Base-by-base conservation (phyloP, 2,888 invertebrate genomes). In the Hyppa rectilinea region DNA sequence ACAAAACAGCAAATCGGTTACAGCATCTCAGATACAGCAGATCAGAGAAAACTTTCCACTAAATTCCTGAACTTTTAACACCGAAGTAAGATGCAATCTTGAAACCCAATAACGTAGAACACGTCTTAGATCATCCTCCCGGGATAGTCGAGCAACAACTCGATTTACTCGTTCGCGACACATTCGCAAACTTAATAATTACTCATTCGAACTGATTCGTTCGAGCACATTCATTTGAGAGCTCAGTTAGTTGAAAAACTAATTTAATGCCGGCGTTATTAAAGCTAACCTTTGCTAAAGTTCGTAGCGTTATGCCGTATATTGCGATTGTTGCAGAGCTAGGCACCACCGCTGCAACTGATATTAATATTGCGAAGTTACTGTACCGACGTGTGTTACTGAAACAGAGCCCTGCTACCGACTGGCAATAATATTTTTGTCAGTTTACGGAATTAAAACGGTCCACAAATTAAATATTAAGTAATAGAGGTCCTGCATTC, bases 231-330 rank as follows among this genome's bases (percentile, higher is more conserved):
- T 65, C 53, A 65, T 76, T 53, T 65, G 29, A 56, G 38, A 71
- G 49, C 64, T 49, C 29, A 59, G 59, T 70, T 72, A 59, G 66
- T 72, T 81, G 61, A 67, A 81, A 72, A 79, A 81, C 72, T 78
- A 79, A 81, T 81, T 81, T 81, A 58, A 65, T 72, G 26, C 14
- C 56, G 12, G 45, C 20, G 50, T 49, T 62, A 60, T 63, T 59
- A 62, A 60, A 72, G 45, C 58, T 60, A 81, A 77, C 67, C 58
- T 72, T 78, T 68, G 53, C 34, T 63, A 7, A 79, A 79, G 58
- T 78, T 79, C 12, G 23, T 40, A 43, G 29, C 40, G 40, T 67
- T 49, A 58, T 53, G 47, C 12, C 73, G 73, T 62, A 78, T 68
- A 78, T 65, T 73, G 63, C 77, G 31, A 62, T 65, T 38, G 71